Evolutionary conservation across 1,140 invertebrate genomes (phyloP).

Genomic region (Megalopta genalis): DNA sequence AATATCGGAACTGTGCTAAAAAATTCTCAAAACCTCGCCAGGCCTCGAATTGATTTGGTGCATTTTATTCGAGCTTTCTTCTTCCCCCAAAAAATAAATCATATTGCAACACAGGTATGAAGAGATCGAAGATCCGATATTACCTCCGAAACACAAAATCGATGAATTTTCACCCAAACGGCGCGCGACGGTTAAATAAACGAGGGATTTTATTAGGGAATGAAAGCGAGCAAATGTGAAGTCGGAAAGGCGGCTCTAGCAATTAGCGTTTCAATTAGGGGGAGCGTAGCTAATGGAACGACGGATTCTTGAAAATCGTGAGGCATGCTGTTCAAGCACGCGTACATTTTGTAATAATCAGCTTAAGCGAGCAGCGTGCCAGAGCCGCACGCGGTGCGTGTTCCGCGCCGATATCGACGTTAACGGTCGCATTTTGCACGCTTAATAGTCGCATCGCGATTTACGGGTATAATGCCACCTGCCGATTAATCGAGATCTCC

Average conservation of each 20-base stretch:
- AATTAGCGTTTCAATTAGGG: not conserved
- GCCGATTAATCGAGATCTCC: not conserved
- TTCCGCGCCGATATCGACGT: conserved; percentile 47
- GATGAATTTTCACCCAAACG: no score
- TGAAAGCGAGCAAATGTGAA: not conserved
- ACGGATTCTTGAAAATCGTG: not conserved
- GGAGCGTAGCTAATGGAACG: not conserved
- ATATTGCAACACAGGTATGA: no score
- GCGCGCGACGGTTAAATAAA: no score
- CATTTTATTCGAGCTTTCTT: no score
- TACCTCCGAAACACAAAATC: no score
- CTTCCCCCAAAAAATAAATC: no score
- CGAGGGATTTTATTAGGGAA: not conserved
- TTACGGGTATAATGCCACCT: conserved; percentile 1
- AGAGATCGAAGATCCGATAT: no score
- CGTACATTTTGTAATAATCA: conserved; percentile 46
- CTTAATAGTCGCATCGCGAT: conserved; percentile 49
- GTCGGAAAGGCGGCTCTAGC: not conserved
- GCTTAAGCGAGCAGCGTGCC: conserved; percentile 10
- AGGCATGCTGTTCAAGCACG: not conserved
- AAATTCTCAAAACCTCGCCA: no score
- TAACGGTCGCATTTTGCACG: conserved; percentile 41
- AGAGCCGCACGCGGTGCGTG: conserved; percentile 2
- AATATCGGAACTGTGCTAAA: no score
- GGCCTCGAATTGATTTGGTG: no score